phyloP scores from a whole-genome alignment of 2,888 invertebrate genomes.

The Sarcophaga variegata region DNA sequence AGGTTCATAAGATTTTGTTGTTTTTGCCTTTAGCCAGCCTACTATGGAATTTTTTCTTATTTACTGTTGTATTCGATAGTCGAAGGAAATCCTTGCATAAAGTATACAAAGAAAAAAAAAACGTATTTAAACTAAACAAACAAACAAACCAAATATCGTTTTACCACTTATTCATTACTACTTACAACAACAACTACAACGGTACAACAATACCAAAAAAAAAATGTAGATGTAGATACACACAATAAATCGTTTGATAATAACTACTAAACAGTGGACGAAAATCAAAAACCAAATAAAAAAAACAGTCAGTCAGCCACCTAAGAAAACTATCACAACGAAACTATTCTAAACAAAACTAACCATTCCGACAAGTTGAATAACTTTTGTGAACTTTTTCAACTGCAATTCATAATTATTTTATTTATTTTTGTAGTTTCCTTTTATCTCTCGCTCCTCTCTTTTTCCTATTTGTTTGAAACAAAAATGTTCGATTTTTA shows the following conservation, averaged over 20 bases:
- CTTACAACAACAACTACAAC: conserved; percentile 41
- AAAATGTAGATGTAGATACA: conserved; percentile 79
- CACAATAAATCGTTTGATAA: conserved; percentile 49
- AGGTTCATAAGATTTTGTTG: conserved; percentile 58
- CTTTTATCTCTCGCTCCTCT: conserved; percentile 17
- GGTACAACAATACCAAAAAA: conserved; percentile 68
- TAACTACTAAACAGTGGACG: conserved; percentile 5
- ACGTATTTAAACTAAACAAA: conserved; percentile 29
- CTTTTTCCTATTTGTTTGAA: conserved; percentile 62
- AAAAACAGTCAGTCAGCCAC: background rate
- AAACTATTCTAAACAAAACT: conserved; percentile 39
- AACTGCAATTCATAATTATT: conserved; percentile 42
- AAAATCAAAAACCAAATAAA: background rate
- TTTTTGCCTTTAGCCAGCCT: conserved; percentile 25
- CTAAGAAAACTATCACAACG: background rate
- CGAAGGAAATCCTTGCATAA: conserved; percentile 48
- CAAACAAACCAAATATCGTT: conserved; percentile 58
- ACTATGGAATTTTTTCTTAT: conserved; percentile 7
- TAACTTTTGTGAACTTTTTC: conserved; percentile 53
- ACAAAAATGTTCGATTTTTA: conserved; percentile 50
- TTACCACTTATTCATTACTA: conserved; percentile 52
- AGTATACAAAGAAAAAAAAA: conserved; percentile 40
- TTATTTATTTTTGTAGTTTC: conserved; percentile 2
- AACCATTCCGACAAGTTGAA: conserved; percentile 21
- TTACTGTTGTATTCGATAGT: conserved; percentile 44